Percentiles rank a stretch among this genome's conserved stretches.
Evolutionary conservation across 2,113 vertebrate species (phyloP).

Genomic region (Corydoras sp.): DNA sequence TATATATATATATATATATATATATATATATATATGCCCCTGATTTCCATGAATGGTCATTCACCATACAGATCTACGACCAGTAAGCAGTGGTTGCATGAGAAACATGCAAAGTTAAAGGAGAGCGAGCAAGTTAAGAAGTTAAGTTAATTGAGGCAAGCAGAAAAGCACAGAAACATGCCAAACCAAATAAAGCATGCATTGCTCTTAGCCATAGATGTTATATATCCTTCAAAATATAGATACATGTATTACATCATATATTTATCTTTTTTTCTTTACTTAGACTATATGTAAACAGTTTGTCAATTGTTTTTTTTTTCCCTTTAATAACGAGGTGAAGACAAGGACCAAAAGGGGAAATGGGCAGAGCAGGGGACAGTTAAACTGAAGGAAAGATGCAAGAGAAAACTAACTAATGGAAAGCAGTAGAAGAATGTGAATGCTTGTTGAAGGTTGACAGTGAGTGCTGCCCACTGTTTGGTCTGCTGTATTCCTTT

Average conservation of each 20-base stretch:
- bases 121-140: slow-evolving; percentile 40
- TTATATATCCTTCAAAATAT: too few species aligned
- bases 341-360: slow-evolving; percentile 9
- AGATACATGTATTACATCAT: too few species aligned
- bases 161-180: slow-evolving; percentile 47
- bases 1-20: too few species aligned
- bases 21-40: slow-evolving; percentile 10
- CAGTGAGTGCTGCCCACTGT: slow-evolving; percentile 47
- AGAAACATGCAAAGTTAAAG: slow-evolving; percentile 45
- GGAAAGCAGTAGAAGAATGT: slow-evolving; percentile 35
- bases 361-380: slow-evolving; percentile 22
- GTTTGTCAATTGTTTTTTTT: too few species aligned
- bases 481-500: slow-evolving; percentile 48
- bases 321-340: background rate
- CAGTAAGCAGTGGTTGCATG: slow-evolving; percentile 44
- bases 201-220: slow-evolving; percentile 42
- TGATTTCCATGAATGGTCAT: slow-evolving; percentile 42
- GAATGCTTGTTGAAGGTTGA: slow-evolving; percentile 46
- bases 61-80: slow-evolving; percentile 47
- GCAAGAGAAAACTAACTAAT: slow-evolving; percentile 32
- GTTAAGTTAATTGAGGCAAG: slow-evolving; percentile 28
- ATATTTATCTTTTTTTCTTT: too few species aligned
- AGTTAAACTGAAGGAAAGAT: slow-evolving; percentile 32
- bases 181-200: slow-evolving; percentile 50
- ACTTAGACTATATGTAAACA: too few species aligned